phyloP scores from a whole-genome alignment of 1,140 invertebrate genomes.

The Calephelis nemesis region DNA sequence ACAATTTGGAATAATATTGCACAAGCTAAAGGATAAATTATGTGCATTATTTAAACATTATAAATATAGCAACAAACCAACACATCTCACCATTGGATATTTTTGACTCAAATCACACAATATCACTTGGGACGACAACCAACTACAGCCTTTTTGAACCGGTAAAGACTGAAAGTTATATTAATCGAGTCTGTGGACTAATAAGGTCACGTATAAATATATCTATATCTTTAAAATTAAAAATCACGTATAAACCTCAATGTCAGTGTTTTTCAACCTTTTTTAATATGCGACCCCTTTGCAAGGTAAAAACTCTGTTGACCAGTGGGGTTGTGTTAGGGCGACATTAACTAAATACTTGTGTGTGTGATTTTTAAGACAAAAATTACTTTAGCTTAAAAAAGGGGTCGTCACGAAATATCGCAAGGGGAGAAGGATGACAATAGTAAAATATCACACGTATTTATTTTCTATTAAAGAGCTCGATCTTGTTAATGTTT shows the following conservation, averaged over 20 bases:
- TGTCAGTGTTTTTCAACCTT: conserved; percentile 1
- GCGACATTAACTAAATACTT: too few species aligned
- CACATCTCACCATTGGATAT: conserved; percentile 49
- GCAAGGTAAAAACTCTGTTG: too few species aligned
- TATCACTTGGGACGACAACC: conserved; percentile 45
- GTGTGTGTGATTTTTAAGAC: too few species aligned
- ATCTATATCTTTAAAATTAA: conserved; percentile 12
- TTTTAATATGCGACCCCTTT: not conserved
- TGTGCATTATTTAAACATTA: conserved; percentile 71
- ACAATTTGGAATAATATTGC: conserved; percentile 77
- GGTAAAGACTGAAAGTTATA: not conserved
- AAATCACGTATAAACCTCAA: conserved; percentile 12
- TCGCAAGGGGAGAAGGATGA: too few species aligned
- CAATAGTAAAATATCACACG: too few species aligned
- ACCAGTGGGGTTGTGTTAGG: too few species aligned
- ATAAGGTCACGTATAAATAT: conserved; percentile 14
- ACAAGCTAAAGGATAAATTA: conserved; percentile 74
- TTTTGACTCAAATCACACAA: conserved; percentile 43
- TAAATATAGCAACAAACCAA: conserved; percentile 73
- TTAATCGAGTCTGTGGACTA: not conserved
- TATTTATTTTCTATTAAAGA: too few species aligned
- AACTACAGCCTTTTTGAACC: conserved; percentile 25
- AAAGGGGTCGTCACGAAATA: too few species aligned
- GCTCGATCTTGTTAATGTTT: too few species aligned
- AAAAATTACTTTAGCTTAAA: too few species aligned